phyloP scores from a whole-genome alignment of 1,140 invertebrate species.

The Euborellia annulipes region DNA sequence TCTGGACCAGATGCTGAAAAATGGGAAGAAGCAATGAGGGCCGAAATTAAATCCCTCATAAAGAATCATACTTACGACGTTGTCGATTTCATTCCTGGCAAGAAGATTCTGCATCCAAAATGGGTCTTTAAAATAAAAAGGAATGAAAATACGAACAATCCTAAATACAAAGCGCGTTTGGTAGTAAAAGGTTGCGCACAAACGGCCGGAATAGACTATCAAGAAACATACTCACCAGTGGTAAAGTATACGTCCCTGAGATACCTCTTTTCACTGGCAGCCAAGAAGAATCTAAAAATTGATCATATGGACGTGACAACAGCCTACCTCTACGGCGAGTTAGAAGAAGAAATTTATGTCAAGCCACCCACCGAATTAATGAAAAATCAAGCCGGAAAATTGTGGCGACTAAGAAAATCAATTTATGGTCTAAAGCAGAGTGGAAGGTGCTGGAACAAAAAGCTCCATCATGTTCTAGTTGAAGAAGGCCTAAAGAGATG shows the following conservation, averaged over 20 bases:
- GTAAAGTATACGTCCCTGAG: background rate
- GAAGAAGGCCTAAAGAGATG: background rate
- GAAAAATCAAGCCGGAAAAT: constrained; percentile 1
- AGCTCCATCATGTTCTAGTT: background rate
- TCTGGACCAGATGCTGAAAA: constrained; percentile 1
- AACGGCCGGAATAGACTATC: background rate
- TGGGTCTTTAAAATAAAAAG: background rate
- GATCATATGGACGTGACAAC: constrained; percentile 14
- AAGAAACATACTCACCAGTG: background rate
- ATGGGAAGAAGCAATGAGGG: background rate
- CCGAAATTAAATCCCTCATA: background rate
- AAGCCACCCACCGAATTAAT: constrained; percentile 14
- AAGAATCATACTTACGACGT: background rate
- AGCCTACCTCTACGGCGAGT: constrained; percentile 17
- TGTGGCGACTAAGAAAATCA: background rate
- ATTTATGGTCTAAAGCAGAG: background rate
- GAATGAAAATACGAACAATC: background rate
- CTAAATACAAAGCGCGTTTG: background rate
- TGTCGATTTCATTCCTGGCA: background rate
- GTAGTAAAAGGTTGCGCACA: background rate
- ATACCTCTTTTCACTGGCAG: constrained; percentile 2
- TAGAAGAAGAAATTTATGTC: constrained; percentile 19
- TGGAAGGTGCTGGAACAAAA: background rate
- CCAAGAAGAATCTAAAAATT: constrained; percentile 6
- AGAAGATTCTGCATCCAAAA: background rate